phyloP scores from a whole-genome alignment of 2,888 invertebrate species.

The Tetragnatha montana region DNA sequence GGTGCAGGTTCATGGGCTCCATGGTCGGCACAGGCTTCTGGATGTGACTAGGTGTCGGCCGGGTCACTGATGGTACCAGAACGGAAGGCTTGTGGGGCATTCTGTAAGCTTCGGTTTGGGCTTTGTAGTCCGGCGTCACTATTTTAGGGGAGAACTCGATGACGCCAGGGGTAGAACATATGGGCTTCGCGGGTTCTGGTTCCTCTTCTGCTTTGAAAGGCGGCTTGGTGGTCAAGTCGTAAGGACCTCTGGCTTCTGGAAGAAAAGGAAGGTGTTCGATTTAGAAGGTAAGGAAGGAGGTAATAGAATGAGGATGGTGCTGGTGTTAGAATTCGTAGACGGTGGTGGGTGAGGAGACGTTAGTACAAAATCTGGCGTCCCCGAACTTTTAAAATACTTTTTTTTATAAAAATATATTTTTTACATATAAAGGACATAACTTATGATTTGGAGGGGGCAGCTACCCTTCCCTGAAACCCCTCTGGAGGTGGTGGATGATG shows the following conservation, averaged over 20 bases:
- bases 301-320: too few species aligned
- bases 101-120: too few species aligned
- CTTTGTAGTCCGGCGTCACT: constrained; percentile 42
- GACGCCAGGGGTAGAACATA: constrained; percentile 37
- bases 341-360: too few species aligned
- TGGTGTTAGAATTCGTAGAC: too few species aligned
- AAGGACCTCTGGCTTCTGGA: constrained; percentile 65
- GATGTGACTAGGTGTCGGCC: constrained; percentile 39
- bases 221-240: constrained; percentile 58
- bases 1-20: constrained; percentile 33
- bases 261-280: neutral
- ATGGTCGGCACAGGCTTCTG: constrained; percentile 47
- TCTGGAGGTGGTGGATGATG: too few species aligned
- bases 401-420: too few species aligned
- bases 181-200: constrained; percentile 18
- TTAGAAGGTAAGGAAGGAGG: neutral
- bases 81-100: constrained; percentile 20
- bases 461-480: too few species aligned
- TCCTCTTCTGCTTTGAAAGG: constrained; percentile 8
- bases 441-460: too few species aligned
- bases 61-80: constrained; percentile 26
- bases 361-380: too few species aligned
- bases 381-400: too few species aligned
- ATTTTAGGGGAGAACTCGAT: constrained; percentile 65
- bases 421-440: too few species aligned